A percentile compares a stretch with the other conserved stretches of the same genome.
Evolutionary conservation across 2,888 invertebrate species (phyloP).

Genomic region (Oegoconia quadripuncta): DNA sequence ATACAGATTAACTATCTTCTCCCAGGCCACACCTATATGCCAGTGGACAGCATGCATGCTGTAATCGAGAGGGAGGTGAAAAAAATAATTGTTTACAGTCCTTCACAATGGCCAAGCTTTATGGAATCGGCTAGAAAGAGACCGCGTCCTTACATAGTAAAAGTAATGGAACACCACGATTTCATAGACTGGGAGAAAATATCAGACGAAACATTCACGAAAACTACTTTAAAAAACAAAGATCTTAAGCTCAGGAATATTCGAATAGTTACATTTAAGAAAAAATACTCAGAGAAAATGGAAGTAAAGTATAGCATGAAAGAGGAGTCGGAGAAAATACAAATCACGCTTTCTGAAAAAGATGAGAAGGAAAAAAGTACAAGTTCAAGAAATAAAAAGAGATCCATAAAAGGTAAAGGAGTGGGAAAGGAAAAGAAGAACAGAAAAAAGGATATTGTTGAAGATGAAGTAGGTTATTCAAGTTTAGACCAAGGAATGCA

Average conservation of each 20-base stretch:
- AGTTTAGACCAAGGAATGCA: no score
- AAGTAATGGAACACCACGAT: conserved; percentile 5
- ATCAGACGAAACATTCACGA: conserved; percentile 2
- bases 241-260: conserved; percentile 3
- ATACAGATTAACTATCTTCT: no score
- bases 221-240: conserved; percentile 12
- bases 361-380: no score
- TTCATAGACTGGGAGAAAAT: not conserved
- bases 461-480: no score
- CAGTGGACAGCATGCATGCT: conserved; percentile 22
- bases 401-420: no score
- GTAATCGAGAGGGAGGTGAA: conserved; percentile 23
- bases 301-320: no score
- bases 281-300: no score
- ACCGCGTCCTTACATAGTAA: conserved; percentile 20
- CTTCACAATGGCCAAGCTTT: conserved; percentile 27
- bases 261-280: not conserved
- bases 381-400: no score
- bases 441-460: no score
- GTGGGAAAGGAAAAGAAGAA: no score
- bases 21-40: not conserved
- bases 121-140: conserved; percentile 20
- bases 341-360: no score
- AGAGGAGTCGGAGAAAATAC: no score
- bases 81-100: conserved; percentile 25